Evolutionary conservation across 1,140 invertebrate species (phyloP).

Genomic region (Brachionus asplanchnoidis): DNA sequence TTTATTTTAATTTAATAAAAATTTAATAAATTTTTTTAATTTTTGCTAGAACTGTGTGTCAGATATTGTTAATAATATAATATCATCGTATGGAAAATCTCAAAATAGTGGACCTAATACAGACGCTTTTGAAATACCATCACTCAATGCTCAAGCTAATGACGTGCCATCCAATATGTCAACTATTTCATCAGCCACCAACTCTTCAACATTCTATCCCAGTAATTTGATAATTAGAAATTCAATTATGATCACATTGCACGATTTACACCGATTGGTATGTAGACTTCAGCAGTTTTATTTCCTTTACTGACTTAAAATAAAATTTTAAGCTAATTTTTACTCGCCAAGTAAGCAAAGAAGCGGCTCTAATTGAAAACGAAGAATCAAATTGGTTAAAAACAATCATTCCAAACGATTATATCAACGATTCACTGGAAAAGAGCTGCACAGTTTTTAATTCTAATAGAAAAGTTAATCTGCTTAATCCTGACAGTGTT

Average conservation of each 20-base stretch:
- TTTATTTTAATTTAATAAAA: neutral
- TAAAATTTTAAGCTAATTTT: neutral
- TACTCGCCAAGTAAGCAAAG: conserved; percentile 20
- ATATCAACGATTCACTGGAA: neutral
- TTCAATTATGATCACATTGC: neutral
- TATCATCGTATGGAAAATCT: neutral
- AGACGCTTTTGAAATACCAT: neutral
- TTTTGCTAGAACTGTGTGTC: neutral
- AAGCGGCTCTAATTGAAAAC: neutral
- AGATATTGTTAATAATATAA: conserved; percentile 17
- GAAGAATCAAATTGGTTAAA: conserved; percentile 39
- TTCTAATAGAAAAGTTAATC: neutral
- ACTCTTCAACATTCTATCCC: neutral
- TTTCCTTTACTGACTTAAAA: neutral
- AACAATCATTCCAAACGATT: neutral
- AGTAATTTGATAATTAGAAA: neutral
- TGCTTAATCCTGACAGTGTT: neutral
- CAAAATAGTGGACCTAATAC: neutral
- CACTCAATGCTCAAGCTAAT: neutral
- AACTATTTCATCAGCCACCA: neutral
- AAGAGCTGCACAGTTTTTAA: neutral
- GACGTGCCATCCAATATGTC: conserved; percentile 3
- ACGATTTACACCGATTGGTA: neutral
- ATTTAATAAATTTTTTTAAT: neutral
- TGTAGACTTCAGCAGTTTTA: neutral